phyloP scores from a whole-genome alignment of 2,113 vertebrate species.

The Cavia porcellus region DNA sequence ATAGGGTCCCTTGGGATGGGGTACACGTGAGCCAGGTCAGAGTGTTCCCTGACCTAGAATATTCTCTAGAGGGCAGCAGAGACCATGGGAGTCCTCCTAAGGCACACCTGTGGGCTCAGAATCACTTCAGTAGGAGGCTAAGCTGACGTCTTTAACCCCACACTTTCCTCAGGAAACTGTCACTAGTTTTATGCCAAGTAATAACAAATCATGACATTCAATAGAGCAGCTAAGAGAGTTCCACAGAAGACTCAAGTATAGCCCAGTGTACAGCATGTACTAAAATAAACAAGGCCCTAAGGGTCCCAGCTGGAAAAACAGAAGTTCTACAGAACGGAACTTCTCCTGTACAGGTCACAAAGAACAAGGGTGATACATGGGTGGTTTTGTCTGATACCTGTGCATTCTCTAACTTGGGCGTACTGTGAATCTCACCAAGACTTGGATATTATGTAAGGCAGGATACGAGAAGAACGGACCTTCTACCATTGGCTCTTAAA shows the following conservation, averaged over 20 bases:
- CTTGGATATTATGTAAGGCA: not conserved
- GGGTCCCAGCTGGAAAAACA: not conserved
- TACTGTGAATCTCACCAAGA: not conserved
- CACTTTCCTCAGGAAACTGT: constrained; percentile 7
- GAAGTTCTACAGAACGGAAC: not conserved
- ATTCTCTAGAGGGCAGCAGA: not conserved
- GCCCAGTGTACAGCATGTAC: not conserved
- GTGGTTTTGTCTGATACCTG: not conserved
- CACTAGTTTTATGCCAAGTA: constrained; percentile 7
- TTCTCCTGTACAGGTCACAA: not conserved
- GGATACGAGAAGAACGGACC: not conserved
- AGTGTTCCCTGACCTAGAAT: not conserved
- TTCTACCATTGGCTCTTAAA: not conserved
- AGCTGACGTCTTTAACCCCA: not conserved
- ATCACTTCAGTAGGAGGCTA: not conserved
- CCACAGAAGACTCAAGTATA: not conserved
- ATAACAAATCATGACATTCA: not conserved
- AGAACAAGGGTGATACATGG: not conserved
- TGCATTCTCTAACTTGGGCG: not conserved
- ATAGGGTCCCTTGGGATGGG: not conserved
- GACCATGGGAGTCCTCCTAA: not conserved
- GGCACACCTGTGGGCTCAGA: constrained; percentile 36
- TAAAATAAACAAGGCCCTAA: not conserved
- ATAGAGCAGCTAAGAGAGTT: not conserved
- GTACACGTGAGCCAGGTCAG: not conserved